These are phyloP conservation scores for Pachypsylla venusta DNA, from an alignment of 1,140 invertebrate species.

Conservation along the genomic window DNA sequence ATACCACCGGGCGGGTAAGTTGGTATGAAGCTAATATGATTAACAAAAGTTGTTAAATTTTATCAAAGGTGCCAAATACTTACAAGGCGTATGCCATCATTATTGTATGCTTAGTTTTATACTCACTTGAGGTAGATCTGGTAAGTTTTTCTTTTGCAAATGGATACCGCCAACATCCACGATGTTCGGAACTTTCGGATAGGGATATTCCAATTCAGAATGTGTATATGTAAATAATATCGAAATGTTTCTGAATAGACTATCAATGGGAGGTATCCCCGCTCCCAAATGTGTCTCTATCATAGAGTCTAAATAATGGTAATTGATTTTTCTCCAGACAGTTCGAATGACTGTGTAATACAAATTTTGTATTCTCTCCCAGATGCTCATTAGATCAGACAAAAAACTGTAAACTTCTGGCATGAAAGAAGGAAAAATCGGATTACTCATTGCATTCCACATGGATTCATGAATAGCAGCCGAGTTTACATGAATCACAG, in stretches of 20 bases:
- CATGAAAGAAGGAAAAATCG: not conserved
- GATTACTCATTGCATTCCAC: not conserved
- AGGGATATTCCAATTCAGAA: not conserved
- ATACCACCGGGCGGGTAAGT: no score
- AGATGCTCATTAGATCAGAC: not conserved
- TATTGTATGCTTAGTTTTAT: no score
- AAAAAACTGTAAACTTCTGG: not conserved
- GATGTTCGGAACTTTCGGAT: not conserved
- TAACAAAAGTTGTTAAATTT: no score
- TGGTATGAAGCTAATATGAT: no score
- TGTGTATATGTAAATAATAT: not conserved
- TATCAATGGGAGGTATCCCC: not conserved
- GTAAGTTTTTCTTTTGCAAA: not conserved
- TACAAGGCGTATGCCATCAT: no score
- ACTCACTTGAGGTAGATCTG: not conserved
- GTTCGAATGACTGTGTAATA: not conserved
- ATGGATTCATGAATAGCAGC: not conserved
- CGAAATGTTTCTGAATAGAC: not conserved
- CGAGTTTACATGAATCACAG: constrained; percentile 20
- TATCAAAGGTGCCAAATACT: no score
- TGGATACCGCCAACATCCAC: not conserved
- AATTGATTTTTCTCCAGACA: not conserved
- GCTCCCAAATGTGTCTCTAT: not conserved
- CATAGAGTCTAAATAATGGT: not conserved
- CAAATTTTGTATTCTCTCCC: not conserved